These are phyloP conservation scores for Toxotes jaculatrix DNA, from an alignment of 2,113 vertebrate species.

Conservation along the genomic window DNA sequence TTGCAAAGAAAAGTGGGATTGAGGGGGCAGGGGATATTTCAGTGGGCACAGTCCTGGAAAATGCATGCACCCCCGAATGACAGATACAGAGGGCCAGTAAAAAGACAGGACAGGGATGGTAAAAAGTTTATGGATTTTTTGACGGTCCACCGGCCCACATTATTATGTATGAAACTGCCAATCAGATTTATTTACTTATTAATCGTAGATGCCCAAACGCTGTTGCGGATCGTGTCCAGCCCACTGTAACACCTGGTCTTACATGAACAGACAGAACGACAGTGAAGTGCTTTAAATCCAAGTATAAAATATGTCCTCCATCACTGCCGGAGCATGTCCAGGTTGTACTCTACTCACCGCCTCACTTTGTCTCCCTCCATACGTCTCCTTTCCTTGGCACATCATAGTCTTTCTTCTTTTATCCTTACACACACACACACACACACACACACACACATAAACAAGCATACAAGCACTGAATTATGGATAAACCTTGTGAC, in stretches of 20 bases:
- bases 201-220: too few species aligned
- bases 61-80: too few species aligned
- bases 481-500: conserved; percentile 79
- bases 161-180: too few species aligned
- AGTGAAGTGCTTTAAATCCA: conserved; percentile 54
- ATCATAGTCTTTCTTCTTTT: conserved; percentile 22
- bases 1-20: too few species aligned
- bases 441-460: conserved; percentile 34
- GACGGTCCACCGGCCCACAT: too few species aligned
- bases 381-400: conserved; percentile 50
- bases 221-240: too few species aligned
- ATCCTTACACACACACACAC: not conserved
- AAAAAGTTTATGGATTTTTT: too few species aligned
- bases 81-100: too few species aligned
- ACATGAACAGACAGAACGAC: conserved; percentile 40
- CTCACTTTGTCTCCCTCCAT: conserved; percentile 59
- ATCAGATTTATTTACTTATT: too few species aligned
- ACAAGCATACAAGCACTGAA: conserved; percentile 65
- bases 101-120: too few species aligned
- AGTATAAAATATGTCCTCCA: conserved; percentile 59
- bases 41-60: too few species aligned
- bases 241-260: not conserved
- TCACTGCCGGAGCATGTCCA: conserved; percentile 66
- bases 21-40: too few species aligned
- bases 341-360: conserved; percentile 54